Evolutionary conservation across 2,888 invertebrate genomes (phyloP).

Genomic region (Drosophila neonasuta): DNA sequence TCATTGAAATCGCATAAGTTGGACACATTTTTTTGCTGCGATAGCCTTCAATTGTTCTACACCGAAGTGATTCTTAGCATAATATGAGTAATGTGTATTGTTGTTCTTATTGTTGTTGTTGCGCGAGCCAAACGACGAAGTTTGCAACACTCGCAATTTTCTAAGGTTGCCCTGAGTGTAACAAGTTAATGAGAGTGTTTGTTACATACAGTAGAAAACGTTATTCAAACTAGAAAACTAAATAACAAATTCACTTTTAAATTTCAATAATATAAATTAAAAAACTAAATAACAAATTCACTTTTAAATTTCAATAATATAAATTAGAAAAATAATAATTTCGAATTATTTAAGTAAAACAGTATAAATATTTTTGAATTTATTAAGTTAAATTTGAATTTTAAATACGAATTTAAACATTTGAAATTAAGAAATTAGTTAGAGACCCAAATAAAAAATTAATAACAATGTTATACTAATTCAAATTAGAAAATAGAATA

Average conservation of each 20-base stretch:
- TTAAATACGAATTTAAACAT: no score
- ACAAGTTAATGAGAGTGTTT: background rate
- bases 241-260: no score
- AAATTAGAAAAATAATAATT: background rate
- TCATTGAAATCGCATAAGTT: slow-evolving; percentile 13
- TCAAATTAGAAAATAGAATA: no score
- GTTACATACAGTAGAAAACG: background rate
- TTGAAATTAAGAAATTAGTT: no score
- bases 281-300: background rate
- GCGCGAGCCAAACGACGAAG: slow-evolving; percentile 26
- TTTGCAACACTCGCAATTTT: background rate
- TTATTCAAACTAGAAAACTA: background rate
- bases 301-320: no score
- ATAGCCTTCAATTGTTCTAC: slow-evolving; percentile 39
- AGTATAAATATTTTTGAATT: no score
- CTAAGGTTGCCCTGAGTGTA: background rate
- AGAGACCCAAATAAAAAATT: no score
- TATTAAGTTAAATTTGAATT: no score
- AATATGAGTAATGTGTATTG: slow-evolving; percentile 31
- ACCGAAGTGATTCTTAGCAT: slow-evolving; percentile 26
- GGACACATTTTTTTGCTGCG: slow-evolving; percentile 23
- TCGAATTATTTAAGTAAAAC: no score
- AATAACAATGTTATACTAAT: no score
- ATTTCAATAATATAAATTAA: no score
- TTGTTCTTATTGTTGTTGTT: slow-evolving; percentile 4